Percentiles rank a stretch among this genome's conserved stretches.
These are phyloP conservation scores for Andrena dorsata DNA, from an alignment of 2,888 invertebrate species.

Conservation along the genomic window DNA sequence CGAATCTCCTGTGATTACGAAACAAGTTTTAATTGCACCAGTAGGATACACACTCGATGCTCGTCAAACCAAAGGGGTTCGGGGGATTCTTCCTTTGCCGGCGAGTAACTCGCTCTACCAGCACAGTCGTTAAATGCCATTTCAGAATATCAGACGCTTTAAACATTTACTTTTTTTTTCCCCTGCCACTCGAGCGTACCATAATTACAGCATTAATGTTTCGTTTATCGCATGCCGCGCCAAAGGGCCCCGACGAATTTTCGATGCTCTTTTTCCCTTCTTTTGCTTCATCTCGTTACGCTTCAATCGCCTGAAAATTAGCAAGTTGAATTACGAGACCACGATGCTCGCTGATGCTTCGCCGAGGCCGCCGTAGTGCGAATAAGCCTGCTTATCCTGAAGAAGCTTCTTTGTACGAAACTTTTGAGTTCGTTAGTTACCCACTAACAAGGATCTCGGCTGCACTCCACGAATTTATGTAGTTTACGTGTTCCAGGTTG, in stretches of 20 bases:
- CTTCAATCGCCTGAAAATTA: conserved; percentile 55
- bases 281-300: conserved; percentile 23
- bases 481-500: conserved; percentile 25
- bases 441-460: conserved; percentile 28
- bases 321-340: conserved; percentile 55
- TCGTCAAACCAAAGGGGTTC: conserved; percentile 1
- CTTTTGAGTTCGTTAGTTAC: conserved; percentile 30
- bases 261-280: conserved; percentile 9
- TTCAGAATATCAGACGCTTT: neutral
- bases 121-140: neutral
- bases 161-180: neutral
- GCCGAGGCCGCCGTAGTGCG: conserved; percentile 14
- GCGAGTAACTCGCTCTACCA: neutral
- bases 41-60: conserved; percentile 17
- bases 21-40: conserved; percentile 25
- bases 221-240: conserved; percentile 22
- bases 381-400: conserved; percentile 21
- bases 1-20: neutral
- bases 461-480: conserved; percentile 29
- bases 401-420: conserved; percentile 44
- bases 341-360: conserved; percentile 42
- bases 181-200: neutral
- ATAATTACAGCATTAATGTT: conserved; percentile 26
- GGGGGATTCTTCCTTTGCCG: neutral
- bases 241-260: conserved; percentile 41